phyloP scores from a whole-genome alignment of 2,113 vertebrate genomes.

The Rhynchomys soricoides region DNA sequence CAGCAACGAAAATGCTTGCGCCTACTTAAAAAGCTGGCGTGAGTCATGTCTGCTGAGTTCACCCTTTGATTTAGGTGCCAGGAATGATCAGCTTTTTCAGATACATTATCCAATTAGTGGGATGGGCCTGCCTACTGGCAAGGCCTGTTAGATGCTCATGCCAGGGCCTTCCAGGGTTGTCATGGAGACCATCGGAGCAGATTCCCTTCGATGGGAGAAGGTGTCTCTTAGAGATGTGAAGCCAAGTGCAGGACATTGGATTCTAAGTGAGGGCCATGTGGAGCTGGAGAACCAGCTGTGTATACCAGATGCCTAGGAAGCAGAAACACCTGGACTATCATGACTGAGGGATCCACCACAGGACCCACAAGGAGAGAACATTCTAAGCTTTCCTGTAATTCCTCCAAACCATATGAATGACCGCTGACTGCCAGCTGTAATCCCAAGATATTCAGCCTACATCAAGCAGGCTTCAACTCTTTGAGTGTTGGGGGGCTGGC shows the following conservation, averaged over 20 bases:
- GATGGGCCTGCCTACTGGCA: not conserved
- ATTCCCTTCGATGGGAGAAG: not conserved
- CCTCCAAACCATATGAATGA: not conserved
- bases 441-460: not conserved
- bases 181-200: not conserved
- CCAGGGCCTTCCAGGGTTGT: not conserved
- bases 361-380: not conserved
- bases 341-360: rapidly evolving
- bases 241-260: not conserved
- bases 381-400: not conserved
- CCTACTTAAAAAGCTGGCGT: not conserved
- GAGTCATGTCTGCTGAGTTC: not conserved
- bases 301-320: not conserved
- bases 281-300: not conserved
- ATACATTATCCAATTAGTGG: not conserved
- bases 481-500: not conserved
- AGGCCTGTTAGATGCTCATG: not conserved
- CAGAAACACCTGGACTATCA: not conserved
- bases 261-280: not conserved
- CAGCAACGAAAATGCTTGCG: not conserved
- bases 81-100: not conserved
- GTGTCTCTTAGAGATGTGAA: not conserved
- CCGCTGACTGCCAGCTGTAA: rapidly evolving
- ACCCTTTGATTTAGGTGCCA: constrained; percentile 39
- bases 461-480: not conserved